Conservation (phyloP, 1,140 invertebrate genomes). For the Eriocheir sinensis region DNA sequence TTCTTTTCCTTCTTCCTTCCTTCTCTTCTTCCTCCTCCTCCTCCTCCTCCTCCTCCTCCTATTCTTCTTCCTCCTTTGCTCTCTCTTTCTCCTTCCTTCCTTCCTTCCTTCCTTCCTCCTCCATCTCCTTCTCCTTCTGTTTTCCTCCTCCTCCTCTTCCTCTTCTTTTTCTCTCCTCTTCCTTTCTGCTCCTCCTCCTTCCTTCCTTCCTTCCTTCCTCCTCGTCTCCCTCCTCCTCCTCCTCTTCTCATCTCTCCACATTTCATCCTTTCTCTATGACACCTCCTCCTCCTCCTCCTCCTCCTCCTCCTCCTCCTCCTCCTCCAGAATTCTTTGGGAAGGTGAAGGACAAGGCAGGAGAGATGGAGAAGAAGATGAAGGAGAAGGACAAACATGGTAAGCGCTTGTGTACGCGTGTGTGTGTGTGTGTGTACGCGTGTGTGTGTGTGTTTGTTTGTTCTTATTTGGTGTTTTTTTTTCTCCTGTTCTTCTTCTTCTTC, state of each 20-base stretch:
- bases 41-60: slow-evolving; percentile 19
- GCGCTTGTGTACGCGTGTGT: not conserved
- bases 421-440: slow-evolving; percentile 2
- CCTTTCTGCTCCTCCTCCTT: not conserved
- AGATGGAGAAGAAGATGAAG: slow-evolving; percentile 94
- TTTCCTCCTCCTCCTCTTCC: not conserved
- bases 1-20: not conserved
- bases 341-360: slow-evolving; percentile 95
- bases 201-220: not conserved
- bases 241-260: not conserved
- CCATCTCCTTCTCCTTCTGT: not conserved
- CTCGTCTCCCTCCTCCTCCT: not conserved
- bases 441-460: slow-evolving; percentile 18
- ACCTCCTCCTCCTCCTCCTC: not conserved
- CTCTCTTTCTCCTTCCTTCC: not conserved
- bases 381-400: slow-evolving; percentile 95
- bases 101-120: not conserved
- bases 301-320: not conserved
- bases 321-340: slow-evolving; percentile 93
- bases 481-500: not conserved
- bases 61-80: not conserved
- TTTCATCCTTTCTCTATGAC: too few relatives aligned
- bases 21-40: not conserved
- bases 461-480: not conserved
- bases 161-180: not conserved